Conservation (phyloP, 2,888 invertebrate genomes). For the Patella caerulea region DNA sequence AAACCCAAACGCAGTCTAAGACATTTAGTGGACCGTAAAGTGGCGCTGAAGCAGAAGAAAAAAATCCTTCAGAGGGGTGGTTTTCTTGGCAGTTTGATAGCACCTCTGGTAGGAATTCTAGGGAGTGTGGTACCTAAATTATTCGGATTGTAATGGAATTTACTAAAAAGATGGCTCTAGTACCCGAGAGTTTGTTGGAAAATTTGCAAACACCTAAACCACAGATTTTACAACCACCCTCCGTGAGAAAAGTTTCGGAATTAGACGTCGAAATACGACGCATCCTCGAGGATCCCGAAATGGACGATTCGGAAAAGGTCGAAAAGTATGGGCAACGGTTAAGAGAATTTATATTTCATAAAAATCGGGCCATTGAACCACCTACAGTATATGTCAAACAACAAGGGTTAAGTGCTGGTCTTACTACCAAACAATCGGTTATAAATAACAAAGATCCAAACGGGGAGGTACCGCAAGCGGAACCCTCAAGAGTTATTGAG, state of each 20-base stretch:
- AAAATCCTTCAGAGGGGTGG: constrained; percentile 14
- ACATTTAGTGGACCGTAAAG: constrained; percentile 1
- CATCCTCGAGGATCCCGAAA: not conserved
- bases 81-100: not conserved
- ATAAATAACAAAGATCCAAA: too few relatives aligned
- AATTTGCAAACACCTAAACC: not conserved
- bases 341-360: not conserved
- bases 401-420: too few relatives aligned
- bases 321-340: not conserved
- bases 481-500: not conserved
- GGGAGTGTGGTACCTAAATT: not conserved
- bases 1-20: constrained; percentile 7
- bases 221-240: not conserved
- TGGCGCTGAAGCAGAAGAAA: not conserved
- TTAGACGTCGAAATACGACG: not conserved
- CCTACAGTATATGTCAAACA: not conserved
- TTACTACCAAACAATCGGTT: too few relatives aligned
- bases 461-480: not conserved
- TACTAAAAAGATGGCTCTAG: not conserved
- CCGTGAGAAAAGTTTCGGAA: not conserved
- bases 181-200: not conserved
- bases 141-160: too few relatives aligned
- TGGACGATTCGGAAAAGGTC: not conserved
- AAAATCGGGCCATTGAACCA: not conserved
- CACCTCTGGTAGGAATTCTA: not conserved